Conservation (phyloP, 37 sponge, comb jelly and placozoan genomes). For the Oscarella lobularis region DNA sequence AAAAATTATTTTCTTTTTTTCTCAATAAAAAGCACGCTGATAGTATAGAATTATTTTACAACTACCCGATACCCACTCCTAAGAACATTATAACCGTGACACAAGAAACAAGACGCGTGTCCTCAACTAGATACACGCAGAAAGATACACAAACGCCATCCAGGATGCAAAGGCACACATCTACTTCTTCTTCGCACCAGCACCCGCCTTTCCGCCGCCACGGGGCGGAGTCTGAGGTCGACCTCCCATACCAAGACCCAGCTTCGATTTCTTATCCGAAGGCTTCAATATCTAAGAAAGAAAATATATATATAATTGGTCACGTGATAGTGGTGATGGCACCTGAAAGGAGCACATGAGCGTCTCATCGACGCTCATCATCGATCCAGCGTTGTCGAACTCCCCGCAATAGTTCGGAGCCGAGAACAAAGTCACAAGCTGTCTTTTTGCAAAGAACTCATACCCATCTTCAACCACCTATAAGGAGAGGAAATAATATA, state of each 20-base stretch:
- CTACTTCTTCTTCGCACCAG: background rate
- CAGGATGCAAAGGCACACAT: too few species aligned
- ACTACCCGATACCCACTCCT: too few species aligned
- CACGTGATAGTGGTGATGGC: background rate
- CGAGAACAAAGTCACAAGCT: constrained; percentile 87
- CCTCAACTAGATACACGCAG: too few species aligned
- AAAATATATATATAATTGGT: background rate
- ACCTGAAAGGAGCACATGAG: constrained; percentile 96
- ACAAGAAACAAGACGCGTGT: too few species aligned
- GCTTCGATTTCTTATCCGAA: constrained; percentile 97
- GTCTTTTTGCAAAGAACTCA: constrained; percentile 94
- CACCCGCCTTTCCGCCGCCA: background rate
- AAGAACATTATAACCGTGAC: too few species aligned
- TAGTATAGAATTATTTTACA: too few species aligned
- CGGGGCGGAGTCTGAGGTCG: background rate
- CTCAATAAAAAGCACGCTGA: too few species aligned
- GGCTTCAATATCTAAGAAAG: constrained; percentile 88
- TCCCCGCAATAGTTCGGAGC: constrained; percentile 97
- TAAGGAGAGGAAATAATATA: background rate
- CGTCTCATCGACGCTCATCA: constrained; percentile 96
- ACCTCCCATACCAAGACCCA: constrained; percentile 54
- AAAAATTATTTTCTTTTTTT: too few species aligned
- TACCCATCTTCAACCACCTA: constrained; percentile 93
- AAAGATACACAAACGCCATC: too few species aligned
- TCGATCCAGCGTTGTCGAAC: constrained; percentile 93